Percentiles rank a stretch among this genome's conserved stretches.
These are phyloP conservation scores for Oncorhynchus keta DNA, from an alignment of 2,113 vertebrate genomes.

Conservation along the genomic window DNA sequence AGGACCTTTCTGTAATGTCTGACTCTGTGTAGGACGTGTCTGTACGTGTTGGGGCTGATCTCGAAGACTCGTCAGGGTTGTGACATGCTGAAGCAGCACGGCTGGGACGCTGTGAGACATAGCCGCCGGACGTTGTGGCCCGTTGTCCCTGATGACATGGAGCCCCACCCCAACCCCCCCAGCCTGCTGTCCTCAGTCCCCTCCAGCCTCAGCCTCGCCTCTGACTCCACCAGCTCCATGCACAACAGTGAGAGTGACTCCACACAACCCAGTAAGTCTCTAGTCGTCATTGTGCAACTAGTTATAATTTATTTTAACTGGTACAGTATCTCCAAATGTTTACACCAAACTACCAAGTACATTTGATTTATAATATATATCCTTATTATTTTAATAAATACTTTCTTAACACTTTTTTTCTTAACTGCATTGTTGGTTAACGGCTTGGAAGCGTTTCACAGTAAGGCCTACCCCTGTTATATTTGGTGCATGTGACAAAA, in stretches of 20 bases:
- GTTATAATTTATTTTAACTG: too few relatives aligned
- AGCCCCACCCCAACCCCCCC: constrained; percentile 70
- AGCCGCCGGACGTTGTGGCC: constrained; percentile 83
- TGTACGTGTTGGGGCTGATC: constrained; percentile 84
- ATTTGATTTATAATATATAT: too few relatives aligned
- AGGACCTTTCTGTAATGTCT: not conserved
- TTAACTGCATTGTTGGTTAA: too few relatives aligned
- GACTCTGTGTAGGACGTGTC: constrained; percentile 73
- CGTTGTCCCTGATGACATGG: constrained; percentile 83
- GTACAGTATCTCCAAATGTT: too few relatives aligned
- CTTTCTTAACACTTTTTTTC: too few relatives aligned
- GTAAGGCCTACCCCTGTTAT: too few relatives aligned
- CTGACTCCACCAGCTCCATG: constrained; percentile 83
- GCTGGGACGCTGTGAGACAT: constrained; percentile 83
- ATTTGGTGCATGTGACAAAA: too few relatives aligned
- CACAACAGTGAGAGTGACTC: constrained; percentile 87
- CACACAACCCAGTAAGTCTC: constrained; percentile 79
- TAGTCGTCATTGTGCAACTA: not conserved
- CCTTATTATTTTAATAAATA: too few relatives aligned
- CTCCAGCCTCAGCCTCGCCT: constrained; percentile 83
- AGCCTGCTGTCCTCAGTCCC: constrained; percentile 82
- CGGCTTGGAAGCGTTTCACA: too few relatives aligned
- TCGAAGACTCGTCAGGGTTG: constrained; percentile 85
- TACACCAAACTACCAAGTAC: too few relatives aligned
- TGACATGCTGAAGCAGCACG: constrained; percentile 82